A percentile compares a stretch with the other conserved stretches of the same genome.
Conservation (phyloP, 2,113 vertebrate species). For the Coreoperca whiteheadi region DNA sequence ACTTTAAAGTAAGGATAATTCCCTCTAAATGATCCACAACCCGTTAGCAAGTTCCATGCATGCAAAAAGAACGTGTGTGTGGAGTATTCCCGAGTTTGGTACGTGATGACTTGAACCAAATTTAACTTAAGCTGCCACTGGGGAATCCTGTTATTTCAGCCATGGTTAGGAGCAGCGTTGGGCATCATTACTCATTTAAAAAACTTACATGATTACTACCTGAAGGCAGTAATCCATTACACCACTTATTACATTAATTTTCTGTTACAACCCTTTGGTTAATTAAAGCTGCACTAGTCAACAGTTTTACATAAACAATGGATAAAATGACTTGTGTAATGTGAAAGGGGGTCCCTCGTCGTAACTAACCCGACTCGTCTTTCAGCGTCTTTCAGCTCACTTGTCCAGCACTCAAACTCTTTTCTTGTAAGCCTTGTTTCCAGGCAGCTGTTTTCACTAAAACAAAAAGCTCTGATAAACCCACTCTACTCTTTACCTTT, state of each 20-base stretch:
- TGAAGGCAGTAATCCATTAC: background rate
- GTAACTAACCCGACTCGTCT: too few species aligned
- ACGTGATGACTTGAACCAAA: conserved; percentile 2
- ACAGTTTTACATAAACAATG: background rate
- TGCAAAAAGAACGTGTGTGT: background rate
- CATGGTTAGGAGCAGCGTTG: background rate
- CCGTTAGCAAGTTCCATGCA: background rate
- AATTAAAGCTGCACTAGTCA: conserved; percentile 5
- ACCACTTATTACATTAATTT: background rate
- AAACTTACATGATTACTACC: background rate
- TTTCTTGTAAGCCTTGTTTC: too few species aligned
- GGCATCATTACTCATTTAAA: background rate
- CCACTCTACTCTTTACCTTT: background rate
- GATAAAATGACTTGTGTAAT: too few species aligned
- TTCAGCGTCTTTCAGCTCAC: too few species aligned
- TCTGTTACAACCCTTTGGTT: background rate
- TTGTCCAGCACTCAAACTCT: too few species aligned
- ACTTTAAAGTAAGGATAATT: conserved; percentile 11
- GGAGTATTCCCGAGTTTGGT: background rate
- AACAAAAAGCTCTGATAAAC: too few species aligned
- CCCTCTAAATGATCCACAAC: conserved; percentile 21
- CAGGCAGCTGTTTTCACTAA: too few species aligned
- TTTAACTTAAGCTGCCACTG: conserved; percentile 7
- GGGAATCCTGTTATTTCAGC: conserved; percentile 26
- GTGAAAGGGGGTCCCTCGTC: too few species aligned